Evolutionary conservation across 2,113 vertebrate species (phyloP).

Genomic region (Xiphophorus couchianus): DNA sequence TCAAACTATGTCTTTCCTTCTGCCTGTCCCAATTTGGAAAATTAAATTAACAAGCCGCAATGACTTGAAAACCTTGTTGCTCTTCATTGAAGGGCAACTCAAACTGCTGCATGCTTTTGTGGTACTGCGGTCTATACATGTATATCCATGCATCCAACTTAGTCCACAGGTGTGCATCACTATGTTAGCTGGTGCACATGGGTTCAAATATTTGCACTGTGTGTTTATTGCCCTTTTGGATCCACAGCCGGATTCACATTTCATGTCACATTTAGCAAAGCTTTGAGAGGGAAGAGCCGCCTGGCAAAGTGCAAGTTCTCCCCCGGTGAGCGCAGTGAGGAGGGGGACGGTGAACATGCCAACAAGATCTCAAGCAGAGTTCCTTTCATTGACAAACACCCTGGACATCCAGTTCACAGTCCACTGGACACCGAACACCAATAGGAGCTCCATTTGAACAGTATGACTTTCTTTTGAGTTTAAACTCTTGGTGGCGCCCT

Average conservation of each 20-base stretch:
- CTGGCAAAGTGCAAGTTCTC: slow-evolving; percentile 5
- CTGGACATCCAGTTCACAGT: slow-evolving; percentile 26
- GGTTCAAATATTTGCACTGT: slow-evolving; percentile 32
- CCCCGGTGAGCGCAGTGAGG: slow-evolving; percentile 20
- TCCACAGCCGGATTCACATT: slow-evolving; percentile 51
- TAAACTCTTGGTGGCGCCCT: slow-evolving; percentile 37
- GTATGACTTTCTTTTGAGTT: slow-evolving; percentile 29
- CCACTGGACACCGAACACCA: slow-evolving; percentile 35
- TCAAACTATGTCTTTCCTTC: slow-evolving; percentile 32
- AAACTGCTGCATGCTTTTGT: slow-evolving; percentile 25
- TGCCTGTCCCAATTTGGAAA: slow-evolving; percentile 34
- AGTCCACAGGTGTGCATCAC: slow-evolving; percentile 7
- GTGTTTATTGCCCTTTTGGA: slow-evolving; percentile 58
- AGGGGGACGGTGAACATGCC: slow-evolving; percentile 1
- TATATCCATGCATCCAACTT: slow-evolving; percentile 9
- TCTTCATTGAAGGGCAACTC: slow-evolving; percentile 35
- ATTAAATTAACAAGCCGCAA: slow-evolving; percentile 35
- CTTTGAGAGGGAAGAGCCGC: slow-evolving; percentile 38
- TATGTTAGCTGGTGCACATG: slow-evolving; percentile 36
- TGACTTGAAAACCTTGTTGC: slow-evolving; percentile 15
- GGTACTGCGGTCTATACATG: slow-evolving; percentile 8
- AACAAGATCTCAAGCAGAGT: slow-evolving; percentile 30
- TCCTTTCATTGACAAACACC: slow-evolving; percentile 28
- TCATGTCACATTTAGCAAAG: slow-evolving; percentile 67
- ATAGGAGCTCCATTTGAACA: slow-evolving; percentile 28